phyloP scores from a whole-genome alignment of 1,140 invertebrate species.

The Cepaea nemoralis region DNA sequence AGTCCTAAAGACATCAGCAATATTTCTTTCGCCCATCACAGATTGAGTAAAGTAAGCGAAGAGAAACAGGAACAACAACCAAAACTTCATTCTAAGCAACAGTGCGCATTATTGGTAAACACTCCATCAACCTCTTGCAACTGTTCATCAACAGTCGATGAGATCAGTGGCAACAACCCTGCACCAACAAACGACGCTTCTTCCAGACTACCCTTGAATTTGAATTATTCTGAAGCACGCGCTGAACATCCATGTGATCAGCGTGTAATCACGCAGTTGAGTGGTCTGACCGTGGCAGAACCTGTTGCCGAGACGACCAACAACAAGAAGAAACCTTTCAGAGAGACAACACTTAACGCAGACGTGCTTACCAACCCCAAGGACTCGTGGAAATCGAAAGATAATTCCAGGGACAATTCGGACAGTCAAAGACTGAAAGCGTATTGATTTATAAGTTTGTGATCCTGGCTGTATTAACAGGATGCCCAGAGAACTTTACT shows the following conservation, averaged over 20 bases:
- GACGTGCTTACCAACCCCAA: not conserved
- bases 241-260: not conserved
- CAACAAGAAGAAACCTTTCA: not conserved
- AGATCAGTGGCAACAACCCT: not conserved
- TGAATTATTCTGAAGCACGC: not conserved
- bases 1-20: conserved; percentile 19
- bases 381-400: conserved; percentile 16
- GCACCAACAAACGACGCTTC: not conserved
- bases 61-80: not conserved
- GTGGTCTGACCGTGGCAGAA: not conserved
- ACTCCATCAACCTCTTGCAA: not conserved
- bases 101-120: too few species aligned
- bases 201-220: not conserved
- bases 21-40: conserved; percentile 28
- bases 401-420: not conserved
- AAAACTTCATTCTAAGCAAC: not conserved
- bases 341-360: not conserved
- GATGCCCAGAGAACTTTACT: too few species aligned
- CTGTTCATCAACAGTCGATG: not conserved
- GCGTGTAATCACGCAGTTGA: not conserved
- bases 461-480: too few species aligned
- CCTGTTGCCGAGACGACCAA: not conserved
- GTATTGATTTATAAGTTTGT: not conserved
- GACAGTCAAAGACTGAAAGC: not conserved
- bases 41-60: conserved; percentile 26